phyloP scores from a whole-genome alignment of 2,797 vertebrate species.

The Pipistrellus nathusii region DNA sequence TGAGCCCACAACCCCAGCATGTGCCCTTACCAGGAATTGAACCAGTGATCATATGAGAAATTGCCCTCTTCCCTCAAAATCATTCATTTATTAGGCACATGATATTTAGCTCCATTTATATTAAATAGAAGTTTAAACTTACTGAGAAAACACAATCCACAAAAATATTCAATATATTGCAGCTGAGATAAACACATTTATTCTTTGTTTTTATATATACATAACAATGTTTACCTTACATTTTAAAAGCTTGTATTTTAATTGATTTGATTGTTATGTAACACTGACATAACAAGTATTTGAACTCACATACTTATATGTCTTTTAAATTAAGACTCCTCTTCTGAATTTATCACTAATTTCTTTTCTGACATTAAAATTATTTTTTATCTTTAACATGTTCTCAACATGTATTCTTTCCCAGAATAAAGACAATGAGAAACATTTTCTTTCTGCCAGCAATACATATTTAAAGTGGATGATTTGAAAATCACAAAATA shows the following conservation, averaged over 20 bases:
- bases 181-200: neutral
- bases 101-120: neutral
- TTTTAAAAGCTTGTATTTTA: neutral
- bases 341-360: neutral
- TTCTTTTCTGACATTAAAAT: conserved; percentile 1
- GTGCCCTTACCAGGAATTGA: too few species aligned
- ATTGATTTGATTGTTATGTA: neutral
- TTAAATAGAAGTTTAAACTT: neutral
- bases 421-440: neutral
- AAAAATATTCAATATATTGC: neutral
- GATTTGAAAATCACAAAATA: neutral
- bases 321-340: neutral
- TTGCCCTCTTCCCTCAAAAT: neutral
- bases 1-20: too few species aligned
- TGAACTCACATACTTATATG: neutral
- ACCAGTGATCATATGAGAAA: neutral
- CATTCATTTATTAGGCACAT: neutral
- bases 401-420: neutral
- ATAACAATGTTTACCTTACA: neutral
- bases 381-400: neutral
- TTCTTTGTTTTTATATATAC: neutral
- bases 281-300: neutral
- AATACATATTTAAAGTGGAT: neutral
- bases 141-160: neutral
- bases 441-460: fast-evolving